phyloP scores from a whole-genome alignment of 2,797 vertebrate genomes.

The Liasis olivaceus region DNA sequence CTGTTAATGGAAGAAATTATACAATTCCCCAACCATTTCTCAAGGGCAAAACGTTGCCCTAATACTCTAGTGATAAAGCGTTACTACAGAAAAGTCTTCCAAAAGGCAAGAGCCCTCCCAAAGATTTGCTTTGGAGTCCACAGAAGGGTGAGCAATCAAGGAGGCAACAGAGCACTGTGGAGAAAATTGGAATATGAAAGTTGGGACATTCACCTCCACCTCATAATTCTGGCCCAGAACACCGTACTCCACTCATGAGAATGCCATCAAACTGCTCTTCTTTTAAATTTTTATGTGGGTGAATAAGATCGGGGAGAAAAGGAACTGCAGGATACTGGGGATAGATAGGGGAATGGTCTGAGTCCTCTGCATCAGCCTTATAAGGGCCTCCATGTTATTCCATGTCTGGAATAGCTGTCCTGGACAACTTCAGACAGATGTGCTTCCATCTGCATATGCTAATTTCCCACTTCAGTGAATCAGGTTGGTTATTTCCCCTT shows the following conservation, averaged over 20 bases:
- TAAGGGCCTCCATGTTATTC: background rate
- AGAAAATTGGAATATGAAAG: background rate
- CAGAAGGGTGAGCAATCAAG: background rate
- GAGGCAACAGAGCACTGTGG: background rate
- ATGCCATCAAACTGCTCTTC: background rate
- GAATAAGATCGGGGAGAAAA: background rate
- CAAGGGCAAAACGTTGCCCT: background rate
- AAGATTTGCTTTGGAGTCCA: background rate
- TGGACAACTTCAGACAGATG: background rate
- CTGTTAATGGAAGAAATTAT: background rate
- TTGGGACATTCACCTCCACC: background rate
- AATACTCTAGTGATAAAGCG: background rate
- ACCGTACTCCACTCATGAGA: background rate
- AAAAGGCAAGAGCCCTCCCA: background rate
- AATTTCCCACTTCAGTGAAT: background rate
- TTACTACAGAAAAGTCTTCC: background rate
- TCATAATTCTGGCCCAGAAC: background rate
- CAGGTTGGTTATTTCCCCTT: background rate
- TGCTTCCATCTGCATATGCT: background rate
- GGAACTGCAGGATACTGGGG: background rate
- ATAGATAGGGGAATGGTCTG: background rate
- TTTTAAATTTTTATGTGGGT: background rate
- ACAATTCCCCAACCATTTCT: background rate
- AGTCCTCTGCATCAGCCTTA: background rate
- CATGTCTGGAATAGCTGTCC: background rate